Percentiles rank a stretch among this genome's conserved stretches.
Conservation (phyloP, 2,888 invertebrate species). For the Orchesellides sinensis region DNA sequence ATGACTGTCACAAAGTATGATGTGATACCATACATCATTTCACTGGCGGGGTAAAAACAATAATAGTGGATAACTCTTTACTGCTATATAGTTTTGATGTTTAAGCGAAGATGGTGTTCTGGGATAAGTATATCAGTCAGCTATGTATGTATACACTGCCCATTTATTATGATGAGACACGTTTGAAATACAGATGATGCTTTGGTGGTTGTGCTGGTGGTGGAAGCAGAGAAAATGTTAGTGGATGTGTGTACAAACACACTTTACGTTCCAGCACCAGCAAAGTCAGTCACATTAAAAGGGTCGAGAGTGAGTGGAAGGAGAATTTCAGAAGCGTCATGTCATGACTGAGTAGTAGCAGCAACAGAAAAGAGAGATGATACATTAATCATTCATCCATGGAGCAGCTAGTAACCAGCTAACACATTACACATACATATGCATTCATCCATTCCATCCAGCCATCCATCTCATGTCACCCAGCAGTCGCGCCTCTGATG, state of each 20-base stretch:
- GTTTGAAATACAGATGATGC: slow-evolving; percentile 27
- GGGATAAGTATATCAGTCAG: too few relatives aligned
- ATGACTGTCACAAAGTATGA: slow-evolving; percentile 55
- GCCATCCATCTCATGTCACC: slow-evolving; percentile 66
- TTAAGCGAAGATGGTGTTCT: slow-evolving; percentile 15
- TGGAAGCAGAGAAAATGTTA: slow-evolving; percentile 3
- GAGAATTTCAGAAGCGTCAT: slow-evolving; percentile 18
- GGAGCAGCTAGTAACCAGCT: slow-evolving; percentile 44
- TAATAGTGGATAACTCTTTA: slow-evolving; percentile 29
- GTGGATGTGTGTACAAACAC: slow-evolving; percentile 25
- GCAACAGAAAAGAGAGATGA: slow-evolving; percentile 42
- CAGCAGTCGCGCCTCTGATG: slow-evolving; percentile 50
- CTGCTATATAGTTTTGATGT: slow-evolving; percentile 36
- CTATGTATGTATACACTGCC: slow-evolving; percentile 14
- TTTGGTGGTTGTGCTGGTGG: neutral
- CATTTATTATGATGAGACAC: slow-evolving; percentile 51
- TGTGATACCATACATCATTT: slow-evolving; percentile 56
- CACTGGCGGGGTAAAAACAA: slow-evolving; percentile 30
- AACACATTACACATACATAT: slow-evolving; percentile 54
- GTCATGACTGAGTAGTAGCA: too few relatives aligned
- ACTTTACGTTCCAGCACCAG: slow-evolving; percentile 23
- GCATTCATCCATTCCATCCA: slow-evolving; percentile 60
- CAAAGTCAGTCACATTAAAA: slow-evolving; percentile 17
- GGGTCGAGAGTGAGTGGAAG: neutral
- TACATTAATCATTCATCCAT: slow-evolving; percentile 71